phyloP scores from a whole-genome alignment of 2,888 invertebrate species.

The Venusia cambrica region DNA sequence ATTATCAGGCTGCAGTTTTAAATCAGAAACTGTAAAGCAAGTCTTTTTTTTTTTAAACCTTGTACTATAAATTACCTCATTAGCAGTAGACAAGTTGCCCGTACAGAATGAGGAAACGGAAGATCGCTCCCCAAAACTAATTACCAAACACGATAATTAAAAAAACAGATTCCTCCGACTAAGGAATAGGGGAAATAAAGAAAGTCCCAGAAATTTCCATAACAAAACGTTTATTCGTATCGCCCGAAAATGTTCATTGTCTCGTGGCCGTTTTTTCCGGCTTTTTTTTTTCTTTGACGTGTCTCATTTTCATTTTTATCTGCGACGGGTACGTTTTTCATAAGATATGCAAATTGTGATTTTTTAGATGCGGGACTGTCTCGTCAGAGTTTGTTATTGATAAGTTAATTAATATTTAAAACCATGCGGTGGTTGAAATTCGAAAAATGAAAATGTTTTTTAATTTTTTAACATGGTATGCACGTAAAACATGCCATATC shows the following conservation, averaged over 20 bases:
- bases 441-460: too few species aligned
- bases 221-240: slow-evolving; percentile 73
- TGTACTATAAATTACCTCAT: slow-evolving; percentile 71
- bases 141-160: slow-evolving; percentile 81
- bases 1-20: slow-evolving; percentile 2
- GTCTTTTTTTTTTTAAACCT: too few species aligned
- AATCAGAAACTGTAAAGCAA: too few species aligned
- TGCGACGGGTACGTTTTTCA: slow-evolving; percentile 71
- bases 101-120: slow-evolving; percentile 59
- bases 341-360: slow-evolving; percentile 73
- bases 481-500: too few species aligned
- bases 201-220: slow-evolving; percentile 78
- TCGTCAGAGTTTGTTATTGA: slow-evolving; percentile 51
- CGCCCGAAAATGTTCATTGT: slow-evolving; percentile 76
- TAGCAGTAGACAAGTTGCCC: slow-evolving; percentile 71
- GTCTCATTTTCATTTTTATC: slow-evolving; percentile 78
- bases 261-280: slow-evolving; percentile 64
- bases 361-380: slow-evolving; percentile 47
- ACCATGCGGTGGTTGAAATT: too few species aligned
- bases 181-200: slow-evolving; percentile 68
- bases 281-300: slow-evolving; percentile 68
- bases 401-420: slow-evolving; percentile 35
- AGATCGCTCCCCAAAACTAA: slow-evolving; percentile 78
- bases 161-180: slow-evolving; percentile 71
- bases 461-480: too few species aligned